Conservation (phyloP, 2,888 invertebrate species). For the Junonia oenone region DNA sequence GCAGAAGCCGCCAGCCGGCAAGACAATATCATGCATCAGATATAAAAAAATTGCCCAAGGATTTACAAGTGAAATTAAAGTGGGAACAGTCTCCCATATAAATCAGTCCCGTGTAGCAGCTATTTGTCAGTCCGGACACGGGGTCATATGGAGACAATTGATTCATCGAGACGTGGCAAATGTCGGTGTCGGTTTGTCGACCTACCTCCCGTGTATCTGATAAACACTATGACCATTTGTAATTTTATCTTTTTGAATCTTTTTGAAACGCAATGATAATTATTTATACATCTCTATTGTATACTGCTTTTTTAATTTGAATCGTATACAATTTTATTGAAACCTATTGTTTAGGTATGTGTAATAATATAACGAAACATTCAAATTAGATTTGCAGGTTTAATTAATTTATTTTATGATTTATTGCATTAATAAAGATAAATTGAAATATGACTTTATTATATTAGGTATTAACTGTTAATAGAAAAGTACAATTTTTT, state of each 20-base stretch:
- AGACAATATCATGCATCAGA: not conserved
- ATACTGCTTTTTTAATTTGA: not conserved
- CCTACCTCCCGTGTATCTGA: constrained; percentile 21
- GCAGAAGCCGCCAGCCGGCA: not conserved
- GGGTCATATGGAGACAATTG: constrained; percentile 65
- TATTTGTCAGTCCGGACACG: constrained; percentile 44
- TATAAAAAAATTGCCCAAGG: constrained; percentile 34
- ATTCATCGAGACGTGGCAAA: constrained; percentile 67
- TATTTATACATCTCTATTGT: too few relatives aligned
- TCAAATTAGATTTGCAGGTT: too few relatives aligned
- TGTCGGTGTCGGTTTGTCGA: constrained; percentile 36
- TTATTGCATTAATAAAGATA: too few relatives aligned
- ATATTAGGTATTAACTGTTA: too few relatives aligned
- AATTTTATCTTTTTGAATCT: not conserved
- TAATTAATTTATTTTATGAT: too few relatives aligned
- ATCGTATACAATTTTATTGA: too few relatives aligned
- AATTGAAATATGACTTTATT: too few relatives aligned
- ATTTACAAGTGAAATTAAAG: constrained; percentile 3
- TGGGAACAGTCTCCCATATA: constrained; percentile 22
- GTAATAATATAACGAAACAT: too few relatives aligned
- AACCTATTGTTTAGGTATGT: too few relatives aligned
- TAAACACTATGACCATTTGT: not conserved
- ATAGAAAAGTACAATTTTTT: too few relatives aligned
- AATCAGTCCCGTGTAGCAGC: constrained; percentile 27
- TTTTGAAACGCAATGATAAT: too few relatives aligned